Base-by-base conservation (phyloP, 2,888 invertebrate species). In the Syritta pipiens region DNA sequence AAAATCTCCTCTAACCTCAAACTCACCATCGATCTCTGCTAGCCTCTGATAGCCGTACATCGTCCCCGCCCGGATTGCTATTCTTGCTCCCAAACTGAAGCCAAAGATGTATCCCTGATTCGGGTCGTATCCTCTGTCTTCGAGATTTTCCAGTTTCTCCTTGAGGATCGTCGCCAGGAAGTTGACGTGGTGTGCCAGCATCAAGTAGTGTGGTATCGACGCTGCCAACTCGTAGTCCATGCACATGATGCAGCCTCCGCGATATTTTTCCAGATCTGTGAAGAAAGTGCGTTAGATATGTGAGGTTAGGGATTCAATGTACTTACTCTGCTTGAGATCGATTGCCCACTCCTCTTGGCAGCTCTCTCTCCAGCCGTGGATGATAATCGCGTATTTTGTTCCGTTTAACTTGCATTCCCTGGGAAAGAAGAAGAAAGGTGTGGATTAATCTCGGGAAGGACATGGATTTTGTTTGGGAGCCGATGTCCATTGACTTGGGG, bases 311-410 rank as follows among this genome's bases (percentile, higher is more conserved):
- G 20, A 20, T 30, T 3, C 1, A 22, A 37, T 4, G 12, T 26
- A 32, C 46, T 60, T 81, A 84, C 84, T 84, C 68, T 49, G 26
- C 7, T 81, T 68, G 4, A 84, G 51, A 4, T 81, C 75, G 7
- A 37, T 17, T 1, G 77, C 65, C 85, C 85, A 85, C 19, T 75
- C 37, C 14, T 57, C 55, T 14, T 72, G 57, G 30, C 83, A 84
- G 51, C 75, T 82, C 53, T 84, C 84, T 37, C 75, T 48, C 84
- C 84, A 85, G 10, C 85, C 85, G 30, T 83, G 85, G 10, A 84
- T 60, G 17, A 85, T 55, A 24, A 85, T 82, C 2, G 84, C 84
- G 22, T 79, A 84, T 49, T 57, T 63, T 20, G 67, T 79, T 10
- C 22, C 20, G 30, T 63, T 75, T 19, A 4, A 6, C 2, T 5